phyloP scores from a whole-genome alignment of 2,797 vertebrate species.

The Pangasius sanitwongsei region DNA sequence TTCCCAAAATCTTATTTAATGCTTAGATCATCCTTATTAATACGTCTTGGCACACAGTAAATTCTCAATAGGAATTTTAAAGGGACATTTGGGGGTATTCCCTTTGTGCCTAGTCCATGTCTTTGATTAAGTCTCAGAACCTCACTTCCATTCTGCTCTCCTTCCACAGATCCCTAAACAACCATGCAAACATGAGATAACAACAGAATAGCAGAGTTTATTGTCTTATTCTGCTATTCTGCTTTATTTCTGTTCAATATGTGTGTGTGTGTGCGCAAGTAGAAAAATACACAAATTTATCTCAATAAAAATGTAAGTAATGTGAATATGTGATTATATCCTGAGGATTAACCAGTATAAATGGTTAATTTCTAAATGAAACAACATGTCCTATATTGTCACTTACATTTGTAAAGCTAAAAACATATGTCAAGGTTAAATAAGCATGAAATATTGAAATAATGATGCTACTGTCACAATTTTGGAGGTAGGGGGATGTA shows the following conservation, averaged over 20 bases:
- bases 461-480: neutral
- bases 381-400: no score
- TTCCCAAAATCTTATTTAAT: conserved; percentile 16
- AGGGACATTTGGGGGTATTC: conserved; percentile 3
- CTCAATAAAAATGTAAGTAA: neutral
- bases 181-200: neutral
- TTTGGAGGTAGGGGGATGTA: neutral
- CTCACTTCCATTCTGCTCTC: neutral
- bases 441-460: neutral
- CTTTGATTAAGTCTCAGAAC: conserved; percentile 18
- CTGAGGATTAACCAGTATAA: neutral
- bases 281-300: neutral
- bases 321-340: neutral
- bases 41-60: neutral
- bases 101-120: neutral
- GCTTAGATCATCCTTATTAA: conserved; percentile 10
- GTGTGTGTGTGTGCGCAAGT: neutral
- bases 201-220: neutral
- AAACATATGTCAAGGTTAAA: neutral
- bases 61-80: conserved; percentile 8
- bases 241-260: neutral
- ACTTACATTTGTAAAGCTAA: no score
- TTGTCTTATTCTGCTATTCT: neutral
- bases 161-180: conserved; percentile 18
- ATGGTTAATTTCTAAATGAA: neutral